Evolutionary conservation across 2,797 vertebrate genomes (phyloP), one percentile per base, ranked within the genome.

Genomic region (Sebastes steindachneri): DNA sequence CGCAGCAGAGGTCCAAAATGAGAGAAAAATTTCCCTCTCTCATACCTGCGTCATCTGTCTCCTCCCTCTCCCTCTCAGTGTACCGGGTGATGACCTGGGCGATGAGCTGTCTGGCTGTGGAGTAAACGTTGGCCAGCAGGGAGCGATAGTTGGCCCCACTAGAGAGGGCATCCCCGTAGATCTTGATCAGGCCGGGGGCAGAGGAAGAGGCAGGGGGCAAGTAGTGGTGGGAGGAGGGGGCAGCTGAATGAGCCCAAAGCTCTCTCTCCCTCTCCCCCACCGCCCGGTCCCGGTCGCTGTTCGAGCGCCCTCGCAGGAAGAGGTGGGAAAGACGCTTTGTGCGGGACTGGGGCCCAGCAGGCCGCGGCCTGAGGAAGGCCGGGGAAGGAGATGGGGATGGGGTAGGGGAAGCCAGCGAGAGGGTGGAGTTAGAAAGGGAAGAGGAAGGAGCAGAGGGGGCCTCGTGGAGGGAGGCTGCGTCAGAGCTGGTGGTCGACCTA

Each of bases 301-400:
- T 96, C 15, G 96, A 96, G 81, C 96, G 95, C 80, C 96, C 95
- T 88, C 95, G 92, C 83, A 96, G 96, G 89, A 99, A 96, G 58
- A 99, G 96, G 41, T 98, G 97, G 35, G 98, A 98, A 64, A 98
- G 96, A 53, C 97, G 97, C 89, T 98, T 98, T 77, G 97, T 95
- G 4, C 97, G 96, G 62, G 95, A 96, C 88, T 96, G 96, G 78
- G 95, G 85, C 78, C 85, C 95, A 57, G 93, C 95, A 7, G 95
- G 94, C 26, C 95, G 94, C 1, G 96, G 95, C 63, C 95, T 92
- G 80, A 96, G 95, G 86, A 96, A 95, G 85, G 95, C 93, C 25
- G 95, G 95, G 63, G 95, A 95, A 67, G 92, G 95, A 73, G 96
- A 95, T 9, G 93, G 92, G 72, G 94, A 95, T 23, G 95, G 95